phyloP scores from a whole-genome alignment of 1,140 invertebrate species.

The Aphaenogaster rudis region DNA sequence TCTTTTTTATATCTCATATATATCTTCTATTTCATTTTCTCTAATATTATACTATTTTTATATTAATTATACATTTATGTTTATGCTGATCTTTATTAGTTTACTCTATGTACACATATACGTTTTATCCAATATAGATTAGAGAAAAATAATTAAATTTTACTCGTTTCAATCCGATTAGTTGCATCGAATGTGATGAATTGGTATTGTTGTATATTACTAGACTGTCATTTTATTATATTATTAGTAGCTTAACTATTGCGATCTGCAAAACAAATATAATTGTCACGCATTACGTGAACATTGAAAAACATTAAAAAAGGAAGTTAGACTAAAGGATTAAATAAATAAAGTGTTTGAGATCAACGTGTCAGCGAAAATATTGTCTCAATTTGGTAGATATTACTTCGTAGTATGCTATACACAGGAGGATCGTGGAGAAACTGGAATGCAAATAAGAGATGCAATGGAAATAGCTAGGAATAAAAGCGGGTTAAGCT shows the following conservation, averaged over 20 bases:
- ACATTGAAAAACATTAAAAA: constrained; percentile 38
- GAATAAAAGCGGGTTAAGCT: constrained; percentile 43
- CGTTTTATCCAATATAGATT: not conserved
- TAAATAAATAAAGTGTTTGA: constrained; percentile 32
- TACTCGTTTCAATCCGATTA: not conserved
- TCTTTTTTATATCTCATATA: not conserved
- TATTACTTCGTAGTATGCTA: not conserved
- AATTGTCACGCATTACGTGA: constrained; percentile 42
- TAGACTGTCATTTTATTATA: not conserved
- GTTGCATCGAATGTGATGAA: not conserved
- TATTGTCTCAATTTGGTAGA: constrained; percentile 12
- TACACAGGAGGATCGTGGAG: not conserved
- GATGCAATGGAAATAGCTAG: constrained; percentile 18
- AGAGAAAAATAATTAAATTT: constrained; percentile 1
- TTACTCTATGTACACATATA: not conserved
- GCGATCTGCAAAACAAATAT: not conserved
- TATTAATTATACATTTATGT: not conserved
- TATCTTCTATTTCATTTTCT: constrained; percentile 9
- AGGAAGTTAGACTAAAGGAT: not conserved
- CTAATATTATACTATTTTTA: not conserved
- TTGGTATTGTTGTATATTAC: not conserved
- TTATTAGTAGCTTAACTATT: not conserved
- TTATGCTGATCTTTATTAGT: not conserved
- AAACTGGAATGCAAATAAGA: constrained; percentile 45
- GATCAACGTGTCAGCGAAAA: not conserved